Evolutionary conservation across 2,797 vertebrate genomes (phyloP).

Genomic region (Otolemur crassicaudatus): DNA sequence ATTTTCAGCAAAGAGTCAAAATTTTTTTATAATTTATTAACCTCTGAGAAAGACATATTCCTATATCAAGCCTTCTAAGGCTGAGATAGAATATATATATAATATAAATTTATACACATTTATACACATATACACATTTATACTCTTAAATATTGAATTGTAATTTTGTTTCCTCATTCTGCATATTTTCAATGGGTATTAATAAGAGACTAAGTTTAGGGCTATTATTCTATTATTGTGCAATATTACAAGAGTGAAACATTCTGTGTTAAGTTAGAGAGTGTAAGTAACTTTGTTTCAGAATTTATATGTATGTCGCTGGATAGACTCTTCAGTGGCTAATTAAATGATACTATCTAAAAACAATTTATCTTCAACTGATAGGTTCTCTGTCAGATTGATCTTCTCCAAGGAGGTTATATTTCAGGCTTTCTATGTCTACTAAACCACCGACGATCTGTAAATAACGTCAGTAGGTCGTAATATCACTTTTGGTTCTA

Average conservation of each 20-base stretch:
- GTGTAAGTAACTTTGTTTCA: not conserved
- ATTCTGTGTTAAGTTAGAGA: constrained; percentile 18
- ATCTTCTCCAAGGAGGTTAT: constrained; percentile 26
- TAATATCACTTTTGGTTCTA: constrained; percentile 23
- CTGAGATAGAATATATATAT: not conserved
- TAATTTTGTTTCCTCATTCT: not conserved
- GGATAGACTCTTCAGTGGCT: constrained; percentile 3
- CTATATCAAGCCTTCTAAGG: not conserved
- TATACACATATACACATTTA: too few relatives aligned
- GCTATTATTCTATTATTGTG: not conserved
- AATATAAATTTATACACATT: too few relatives aligned
- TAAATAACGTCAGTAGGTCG: constrained; percentile 47
- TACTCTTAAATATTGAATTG: not conserved
- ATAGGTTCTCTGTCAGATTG: not conserved
- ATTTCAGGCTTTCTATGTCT: not conserved
- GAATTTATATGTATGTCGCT: not conserved
- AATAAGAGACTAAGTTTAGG: not conserved
- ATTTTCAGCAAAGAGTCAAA: not conserved
- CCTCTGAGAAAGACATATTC: not conserved
- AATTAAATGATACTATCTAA: constrained; percentile 65
- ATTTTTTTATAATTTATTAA: constrained; percentile 5
- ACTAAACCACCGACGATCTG: constrained; percentile 3
- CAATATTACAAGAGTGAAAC: constrained; percentile 10
- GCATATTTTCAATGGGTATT: not conserved
- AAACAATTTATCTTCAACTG: constrained; percentile 61